Evolutionary conservation across 37 sponge, comb jelly and placozoan species (phyloP), one percentile per base, ranked within the genome.

Genomic region (Mnemiopsis leidyi): DNA sequence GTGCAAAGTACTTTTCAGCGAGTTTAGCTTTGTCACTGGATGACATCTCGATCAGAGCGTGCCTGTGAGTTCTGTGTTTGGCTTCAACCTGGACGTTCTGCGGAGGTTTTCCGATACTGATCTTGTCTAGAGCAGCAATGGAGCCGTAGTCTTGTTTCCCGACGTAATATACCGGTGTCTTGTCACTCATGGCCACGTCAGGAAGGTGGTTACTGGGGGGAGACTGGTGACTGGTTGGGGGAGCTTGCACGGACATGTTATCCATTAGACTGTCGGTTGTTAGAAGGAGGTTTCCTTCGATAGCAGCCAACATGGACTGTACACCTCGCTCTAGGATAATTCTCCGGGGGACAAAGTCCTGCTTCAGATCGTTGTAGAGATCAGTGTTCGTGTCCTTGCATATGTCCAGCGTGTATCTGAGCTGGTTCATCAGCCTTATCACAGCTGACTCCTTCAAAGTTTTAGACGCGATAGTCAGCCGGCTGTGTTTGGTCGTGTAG

Each of bases 1-100:
- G 82, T 13, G 82, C 33, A 33, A 79, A 79, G 82, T 79, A 79
- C 36, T 79, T 79, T 1, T 79, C 82, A 79, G 82, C 82, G 3
- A 79, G 37, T 21, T 35, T 79, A 31, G 82, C 82, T 21, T 33
- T 79, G 82, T 79, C 82, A 79, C 82, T 79, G 23, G 37, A 31
- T 2, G 82, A 79, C 82, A 79, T 36, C 36, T 79, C 82, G 21
- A 79, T 36, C 23, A 79, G 82, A 7, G 82, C 82, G 82, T 79
- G 82, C 32, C 82, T 79, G 82, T 79, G 82, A 23, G 82, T 79
- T 33, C 82, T 79, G 82, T 79, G 82, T 33, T 79, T 79, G 7
- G 82, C 82, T 20, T 79, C 82, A 32, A 23, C 29, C 32, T 79
- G 82, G 7, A 79, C 37, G 20, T 23, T 35, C 21, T 79, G 82